Evolutionary conservation across 2,797 vertebrate genomes (phyloP).

Genomic region (Distichodus sexfasciatus): DNA sequence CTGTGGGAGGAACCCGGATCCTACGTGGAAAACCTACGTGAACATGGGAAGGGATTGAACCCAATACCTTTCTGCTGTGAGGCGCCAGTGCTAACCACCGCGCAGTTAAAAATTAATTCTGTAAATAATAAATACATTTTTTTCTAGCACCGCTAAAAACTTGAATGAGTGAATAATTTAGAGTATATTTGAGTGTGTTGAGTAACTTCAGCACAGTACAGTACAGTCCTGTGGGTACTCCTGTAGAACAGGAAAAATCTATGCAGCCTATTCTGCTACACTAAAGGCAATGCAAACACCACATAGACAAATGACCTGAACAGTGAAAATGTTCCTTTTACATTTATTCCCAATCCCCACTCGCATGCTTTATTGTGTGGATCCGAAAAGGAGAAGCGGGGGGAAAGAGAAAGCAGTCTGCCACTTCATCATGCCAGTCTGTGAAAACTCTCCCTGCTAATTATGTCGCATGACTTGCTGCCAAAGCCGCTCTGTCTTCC

Average conservation of each 20-base stretch:
- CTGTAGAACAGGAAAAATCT: neutral
- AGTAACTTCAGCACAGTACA: no score
- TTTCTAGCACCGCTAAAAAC: no score
- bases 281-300: neutral
- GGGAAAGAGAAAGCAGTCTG: neutral
- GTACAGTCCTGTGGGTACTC: neutral
- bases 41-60: no score
- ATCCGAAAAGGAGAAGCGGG: neutral
- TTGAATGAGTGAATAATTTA: no score
- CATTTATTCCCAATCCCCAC: neutral
- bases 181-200: no score
- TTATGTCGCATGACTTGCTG: conserved; percentile 44
- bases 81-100: no score
- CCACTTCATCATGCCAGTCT: conserved; percentile 52
- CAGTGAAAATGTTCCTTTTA: neutral
- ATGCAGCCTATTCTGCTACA: neutral
- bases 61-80: no score
- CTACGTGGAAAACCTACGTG: no score
- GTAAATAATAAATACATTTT: no score
- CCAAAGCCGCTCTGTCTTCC: conserved; percentile 57
- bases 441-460: conserved; percentile 54
- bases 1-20: no score
- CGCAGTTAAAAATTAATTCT: no score
- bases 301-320: neutral
- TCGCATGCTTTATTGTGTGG: neutral